Evolutionary conservation across 1,140 invertebrate species (phyloP), one percentile per base, ranked within the genome.

Genomic region (Phymorhynchus buccinoides): DNA sequence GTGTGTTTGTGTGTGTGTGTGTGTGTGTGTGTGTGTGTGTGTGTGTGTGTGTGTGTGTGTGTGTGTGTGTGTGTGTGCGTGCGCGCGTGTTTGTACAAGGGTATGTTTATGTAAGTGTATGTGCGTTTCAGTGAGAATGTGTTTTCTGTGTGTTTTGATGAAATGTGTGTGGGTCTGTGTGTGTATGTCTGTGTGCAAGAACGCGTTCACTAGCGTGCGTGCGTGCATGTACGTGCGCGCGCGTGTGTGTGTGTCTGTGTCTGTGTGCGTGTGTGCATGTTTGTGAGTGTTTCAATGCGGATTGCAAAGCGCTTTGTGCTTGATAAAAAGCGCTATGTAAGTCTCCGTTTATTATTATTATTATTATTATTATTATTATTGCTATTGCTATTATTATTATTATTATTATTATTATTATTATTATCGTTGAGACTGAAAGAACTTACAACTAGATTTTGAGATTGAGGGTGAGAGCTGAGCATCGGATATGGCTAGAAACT

Each of bases 281-380:
- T 12, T 56, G 52, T 56, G 52, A 14, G 52, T 56, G 52, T 56
- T 12, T 56, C 12, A 14, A 27, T 56, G 52, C 27, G 52, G 52
- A 27, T 56, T 14, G 52, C 12, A 14, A 56, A 56, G 52, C 12
- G 52, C 12, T 14, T 14, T 27, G 12, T 56, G 52, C 52, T n/a
- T n/a, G n/a, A n/a, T n/a, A n/a, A n/a, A n/a, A n/a, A n/a, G n/a
- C n/a, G 32, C 7, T 7, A 27, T 27, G 22, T 27, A 27, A 9
- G 27, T 27, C n/a, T 68, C 32, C 71, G 16, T 35, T 73, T n/a
- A n/a, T n/a, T n/a, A n/a, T n/a, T 30, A 66, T 66, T 30, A 6
- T 73, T n/a, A 73, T 27, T n/a, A 73, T 73, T 39, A 73, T 73
- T n/a, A 73, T 73, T n/a, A 73, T 27, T 14, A 3, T 73, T n/a